A percentile compares a stretch with the other conserved stretches of the same genome.
Conservation (phyloP, 1,140 invertebrate genomes). For the Nymphalis io region DNA sequence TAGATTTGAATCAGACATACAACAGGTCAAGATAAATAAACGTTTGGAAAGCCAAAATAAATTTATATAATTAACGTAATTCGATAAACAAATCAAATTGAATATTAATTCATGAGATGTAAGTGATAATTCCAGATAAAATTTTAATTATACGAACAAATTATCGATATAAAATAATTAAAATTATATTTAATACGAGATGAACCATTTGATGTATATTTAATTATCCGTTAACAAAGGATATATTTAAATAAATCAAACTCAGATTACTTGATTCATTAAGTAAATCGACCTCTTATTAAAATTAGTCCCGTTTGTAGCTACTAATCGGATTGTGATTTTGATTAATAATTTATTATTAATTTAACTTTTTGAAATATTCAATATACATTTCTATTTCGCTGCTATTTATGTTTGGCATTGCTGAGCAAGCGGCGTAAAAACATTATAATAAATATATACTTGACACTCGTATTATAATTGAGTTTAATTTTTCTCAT, state of each 20-base stretch:
- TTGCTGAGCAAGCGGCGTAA: not conserved
- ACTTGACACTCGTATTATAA: too few relatives aligned
- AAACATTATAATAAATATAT: not conserved
- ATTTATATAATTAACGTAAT: slow-evolving; percentile 10
- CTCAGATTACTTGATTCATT: slow-evolving; percentile 12
- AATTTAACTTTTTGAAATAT: slow-evolving; percentile 2
- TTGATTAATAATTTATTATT: slow-evolving; percentile 1
- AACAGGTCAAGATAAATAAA: too few relatives aligned
- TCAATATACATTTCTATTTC: not conserved
- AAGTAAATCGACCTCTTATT: not conserved
- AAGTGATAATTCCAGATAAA: slow-evolving; percentile 1
- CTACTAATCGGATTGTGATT: slow-evolving; percentile 11
- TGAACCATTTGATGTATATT: not conserved
- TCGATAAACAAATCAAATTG: slow-evolving; percentile 14
- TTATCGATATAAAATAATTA: not conserved
- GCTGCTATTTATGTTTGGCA: too few relatives aligned
- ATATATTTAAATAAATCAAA: not conserved
- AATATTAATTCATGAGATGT: slow-evolving; percentile 21
- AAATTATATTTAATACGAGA: not conserved
- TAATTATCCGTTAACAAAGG: not conserved
- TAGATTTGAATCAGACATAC: too few relatives aligned
- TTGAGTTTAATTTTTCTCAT: too few relatives aligned
- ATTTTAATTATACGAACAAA: not conserved
- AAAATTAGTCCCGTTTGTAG: not conserved
- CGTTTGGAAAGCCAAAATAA: too few relatives aligned